Evolutionary conservation across 2,888 invertebrate species (phyloP), one percentile per base, ranked within the genome.

Genomic region (Andrena haemorrhoa): DNA sequence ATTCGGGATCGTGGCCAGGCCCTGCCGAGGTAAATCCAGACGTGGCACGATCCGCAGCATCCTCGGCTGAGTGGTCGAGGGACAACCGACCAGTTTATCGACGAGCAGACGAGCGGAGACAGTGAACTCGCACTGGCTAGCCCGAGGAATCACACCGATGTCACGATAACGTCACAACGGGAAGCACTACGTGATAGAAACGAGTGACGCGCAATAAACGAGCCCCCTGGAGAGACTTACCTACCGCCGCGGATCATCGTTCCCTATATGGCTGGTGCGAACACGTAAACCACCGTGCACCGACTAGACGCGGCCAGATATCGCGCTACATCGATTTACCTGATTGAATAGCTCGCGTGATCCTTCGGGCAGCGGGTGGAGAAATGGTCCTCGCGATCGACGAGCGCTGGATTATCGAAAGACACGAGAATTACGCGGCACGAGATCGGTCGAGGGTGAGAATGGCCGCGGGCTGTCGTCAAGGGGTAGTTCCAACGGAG

Each of bases 401-500:
- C 66, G 47, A 61, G 53, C 41, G 47, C 70, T 63, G 69, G 51
- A 56, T 58, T 60, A 41, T 56, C 61, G 68, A 33, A 29, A 60
- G 26, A 56, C 64, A 61, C 16, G 53, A 31, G 61, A 72, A 69
- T 76, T 63, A 63, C 83, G 69, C 83, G 76, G 73, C 77, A 72
- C 79, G 75, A 75, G 60, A 83, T 64, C 74, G 65, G 61, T n/a
- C 68, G 76, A 66, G 60, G 76, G 63, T 60, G 65, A 77, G 75
- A 79, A 85, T 80, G 78, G 72, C 86, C 78, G 88, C 86, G 89
- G 88, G 88, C 89, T 92, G 90, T 92, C 90, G 89, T 90, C 90
- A 92, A 93, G 93, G 91, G 91, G 89, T 92, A 86, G 85, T 90
- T 91, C 87, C 90, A 90, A 92, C 91, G 92, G 91, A 92, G 90